Evolutionary conservation across 2,797 vertebrate genomes (phyloP).

Genomic region (Anisognathus igniventris): DNA sequence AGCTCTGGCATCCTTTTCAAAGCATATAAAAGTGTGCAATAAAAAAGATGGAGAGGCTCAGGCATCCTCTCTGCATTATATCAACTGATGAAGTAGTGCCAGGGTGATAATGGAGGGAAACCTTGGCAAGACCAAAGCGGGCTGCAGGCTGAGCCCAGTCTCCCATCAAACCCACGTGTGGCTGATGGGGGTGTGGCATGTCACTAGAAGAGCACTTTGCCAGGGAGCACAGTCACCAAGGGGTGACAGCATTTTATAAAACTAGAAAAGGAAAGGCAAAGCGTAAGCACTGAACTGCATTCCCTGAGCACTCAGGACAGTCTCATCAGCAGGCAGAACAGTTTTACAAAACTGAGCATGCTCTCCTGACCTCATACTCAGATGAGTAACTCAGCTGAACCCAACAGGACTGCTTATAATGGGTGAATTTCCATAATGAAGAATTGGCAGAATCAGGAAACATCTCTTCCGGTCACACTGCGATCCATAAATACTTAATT

Average conservation of each 20-base stretch:
- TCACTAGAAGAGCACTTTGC: neutral
- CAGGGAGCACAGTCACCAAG: neutral
- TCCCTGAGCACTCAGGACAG: neutral
- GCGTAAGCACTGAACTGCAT: neutral
- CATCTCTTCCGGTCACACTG: accelerated
- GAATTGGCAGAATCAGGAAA: neutral
- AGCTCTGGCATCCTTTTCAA: neutral
- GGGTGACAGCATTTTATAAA: neutral
- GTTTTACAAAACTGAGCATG: neutral
- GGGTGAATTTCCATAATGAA: neutral
- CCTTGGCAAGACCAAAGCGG: accelerated
- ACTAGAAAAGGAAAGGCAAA: neutral
- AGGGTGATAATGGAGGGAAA: neutral
- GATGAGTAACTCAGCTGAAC: neutral
- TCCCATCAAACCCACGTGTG: accelerated
- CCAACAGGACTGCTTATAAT: neutral
- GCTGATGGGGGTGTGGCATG: neutral
- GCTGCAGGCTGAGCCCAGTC: neutral
- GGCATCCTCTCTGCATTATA: neutral
- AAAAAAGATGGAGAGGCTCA: neutral
- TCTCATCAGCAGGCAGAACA: neutral
- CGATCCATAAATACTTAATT: neutral
- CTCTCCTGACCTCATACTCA: neutral
- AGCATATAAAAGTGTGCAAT: neutral
- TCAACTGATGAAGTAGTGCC: neutral